Percentiles rank a stretch among this genome's conserved stretches.
Conservation (phyloP, 2,888 invertebrate species). For the Alviniconcha strummeri region DNA sequence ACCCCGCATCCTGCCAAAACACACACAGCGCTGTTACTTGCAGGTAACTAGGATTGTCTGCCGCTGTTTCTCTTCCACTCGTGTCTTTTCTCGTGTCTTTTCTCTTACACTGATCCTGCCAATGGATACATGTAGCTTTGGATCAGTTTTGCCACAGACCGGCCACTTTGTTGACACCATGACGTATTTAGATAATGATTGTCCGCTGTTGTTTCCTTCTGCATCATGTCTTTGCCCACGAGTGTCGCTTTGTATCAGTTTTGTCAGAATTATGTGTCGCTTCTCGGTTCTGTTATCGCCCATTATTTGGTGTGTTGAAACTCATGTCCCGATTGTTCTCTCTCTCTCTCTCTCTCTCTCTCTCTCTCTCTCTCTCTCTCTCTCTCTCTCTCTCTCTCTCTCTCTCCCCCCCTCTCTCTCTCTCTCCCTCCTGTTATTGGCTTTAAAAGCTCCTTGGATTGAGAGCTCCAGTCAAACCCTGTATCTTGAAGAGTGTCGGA, state of each 20-base stretch:
- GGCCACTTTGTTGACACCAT: not conserved
- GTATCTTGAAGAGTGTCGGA: too few species aligned
- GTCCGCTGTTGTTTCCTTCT: too few species aligned
- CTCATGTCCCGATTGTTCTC: not conserved
- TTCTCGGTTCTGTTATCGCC: too few species aligned
- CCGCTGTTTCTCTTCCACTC: too few species aligned
- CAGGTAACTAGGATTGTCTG: too few species aligned
- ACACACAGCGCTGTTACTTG: too few species aligned
- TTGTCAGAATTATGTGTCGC: not conserved
- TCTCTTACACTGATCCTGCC: too few species aligned
- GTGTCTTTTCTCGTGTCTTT: too few species aligned
- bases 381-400: not conserved
- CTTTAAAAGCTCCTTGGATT: too few species aligned
- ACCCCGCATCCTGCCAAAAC: constrained; percentile 46
- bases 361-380: not conserved
- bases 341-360: not conserved
- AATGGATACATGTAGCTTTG: not conserved
- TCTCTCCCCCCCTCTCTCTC: not conserved
- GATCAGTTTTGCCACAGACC: not conserved
- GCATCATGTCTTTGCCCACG: not conserved
- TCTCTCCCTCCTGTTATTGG: not conserved
- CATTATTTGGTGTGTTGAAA: not conserved
- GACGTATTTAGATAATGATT: not conserved
- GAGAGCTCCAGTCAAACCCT: too few species aligned
- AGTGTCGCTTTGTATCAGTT: not conserved